Conservation (phyloP, 2,888 invertebrate genomes). For the Agrochola lota region DNA sequence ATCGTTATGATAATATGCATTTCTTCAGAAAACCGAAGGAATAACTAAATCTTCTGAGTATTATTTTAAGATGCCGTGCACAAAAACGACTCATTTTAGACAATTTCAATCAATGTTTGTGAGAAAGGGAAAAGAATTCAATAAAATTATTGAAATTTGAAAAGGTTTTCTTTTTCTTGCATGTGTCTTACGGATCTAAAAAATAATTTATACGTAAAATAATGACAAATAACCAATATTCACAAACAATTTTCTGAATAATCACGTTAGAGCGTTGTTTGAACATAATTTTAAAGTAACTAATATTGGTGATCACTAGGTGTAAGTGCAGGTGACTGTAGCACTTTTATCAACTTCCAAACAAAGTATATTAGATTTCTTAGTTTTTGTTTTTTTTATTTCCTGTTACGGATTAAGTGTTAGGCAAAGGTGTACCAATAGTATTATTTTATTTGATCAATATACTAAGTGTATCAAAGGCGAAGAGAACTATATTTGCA, state of each 20-base stretch:
- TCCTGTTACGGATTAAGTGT: too few relatives aligned
- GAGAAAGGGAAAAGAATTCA: neutral
- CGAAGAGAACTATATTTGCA: too few relatives aligned
- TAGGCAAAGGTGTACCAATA: too few relatives aligned
- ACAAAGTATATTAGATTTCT: too few relatives aligned
- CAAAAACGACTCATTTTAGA: neutral
- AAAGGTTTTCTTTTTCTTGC: too few relatives aligned
- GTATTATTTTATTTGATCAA: too few relatives aligned
- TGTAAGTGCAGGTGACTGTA: neutral
- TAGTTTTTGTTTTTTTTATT: too few relatives aligned
- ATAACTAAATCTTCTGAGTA: neutral
- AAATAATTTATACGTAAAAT: neutral
- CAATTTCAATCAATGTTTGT: neutral
- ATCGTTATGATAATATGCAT: neutral
- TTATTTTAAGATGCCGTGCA: neutral
- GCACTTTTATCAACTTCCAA: too few relatives aligned
- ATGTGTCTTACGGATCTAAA: too few relatives aligned
- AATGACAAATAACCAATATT: neutral
- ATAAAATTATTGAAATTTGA: too few relatives aligned
- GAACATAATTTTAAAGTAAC: neutral
- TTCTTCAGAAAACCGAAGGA: neutral
- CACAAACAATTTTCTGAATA: neutral
- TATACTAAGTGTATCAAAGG: too few relatives aligned
- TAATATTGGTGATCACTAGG: neutral
- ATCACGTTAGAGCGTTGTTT: neutral